phyloP scores from a whole-genome alignment of 1,140 invertebrate species.

The Chionoecetes opilio region DNA sequence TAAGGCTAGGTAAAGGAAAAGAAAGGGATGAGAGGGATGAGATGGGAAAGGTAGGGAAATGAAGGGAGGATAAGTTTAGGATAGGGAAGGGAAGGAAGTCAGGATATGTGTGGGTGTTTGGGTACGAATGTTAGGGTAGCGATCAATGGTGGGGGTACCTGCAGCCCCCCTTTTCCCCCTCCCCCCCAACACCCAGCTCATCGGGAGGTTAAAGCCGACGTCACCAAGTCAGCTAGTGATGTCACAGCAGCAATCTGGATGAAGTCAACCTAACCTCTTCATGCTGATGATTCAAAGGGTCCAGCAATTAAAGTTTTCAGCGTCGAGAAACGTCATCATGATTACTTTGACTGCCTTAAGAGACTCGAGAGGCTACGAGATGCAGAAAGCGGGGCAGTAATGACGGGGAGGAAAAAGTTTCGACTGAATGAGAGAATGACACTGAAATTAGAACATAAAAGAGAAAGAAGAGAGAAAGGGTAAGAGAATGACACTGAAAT shows the following conservation, averaged over 20 bases:
- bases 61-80: background rate
- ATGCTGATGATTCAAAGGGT: background rate
- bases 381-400: too few relatives aligned
- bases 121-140: conserved; percentile 17
- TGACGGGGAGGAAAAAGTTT: too few relatives aligned
- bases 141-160: conserved; percentile 5
- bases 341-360: background rate
- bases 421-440: too few relatives aligned
- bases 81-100: conserved; percentile 1
- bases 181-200: background rate
- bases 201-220: conserved; percentile 15
- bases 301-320: background rate
- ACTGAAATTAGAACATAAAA: too few relatives aligned
- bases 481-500: background rate
- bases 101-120: conserved; percentile 13
- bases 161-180: background rate
- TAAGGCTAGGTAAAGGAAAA: background rate
- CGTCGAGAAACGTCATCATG: background rate
- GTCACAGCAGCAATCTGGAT: background rate
- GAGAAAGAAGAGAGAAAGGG: background rate
- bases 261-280: background rate
- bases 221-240: background rate
- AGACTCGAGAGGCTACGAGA: background rate
- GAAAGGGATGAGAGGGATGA: background rate
- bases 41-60: background rate